phyloP scores from a whole-genome alignment of 2,113 vertebrate genomes.

The Trachemys scripta region DNA sequence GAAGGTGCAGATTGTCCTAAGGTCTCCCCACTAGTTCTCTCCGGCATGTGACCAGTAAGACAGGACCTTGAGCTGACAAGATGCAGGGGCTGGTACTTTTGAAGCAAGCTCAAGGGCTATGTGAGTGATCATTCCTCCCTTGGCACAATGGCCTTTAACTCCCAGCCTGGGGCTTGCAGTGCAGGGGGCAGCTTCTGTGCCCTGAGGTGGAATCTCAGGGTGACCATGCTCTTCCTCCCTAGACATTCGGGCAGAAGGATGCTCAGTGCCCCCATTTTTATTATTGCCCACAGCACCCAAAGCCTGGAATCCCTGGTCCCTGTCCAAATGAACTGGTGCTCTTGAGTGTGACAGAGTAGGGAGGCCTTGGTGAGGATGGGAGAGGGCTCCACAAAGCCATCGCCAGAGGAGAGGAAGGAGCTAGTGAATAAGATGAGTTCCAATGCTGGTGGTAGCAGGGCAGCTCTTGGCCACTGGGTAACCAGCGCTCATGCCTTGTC shows the following conservation, averaged over 20 bases:
- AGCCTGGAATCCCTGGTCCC: not conserved
- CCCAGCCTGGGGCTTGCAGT: not conserved
- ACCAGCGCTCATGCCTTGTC: constrained; percentile 32
- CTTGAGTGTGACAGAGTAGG: not conserved
- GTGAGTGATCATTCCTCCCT: not conserved
- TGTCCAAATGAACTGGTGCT: not conserved
- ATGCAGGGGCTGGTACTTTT: not conserved
- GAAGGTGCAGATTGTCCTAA: not conserved
- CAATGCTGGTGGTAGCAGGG: accelerated
- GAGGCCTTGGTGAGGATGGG: not conserved
- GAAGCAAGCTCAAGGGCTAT: not conserved
- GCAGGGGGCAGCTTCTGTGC: not conserved
- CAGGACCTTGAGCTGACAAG: not conserved
- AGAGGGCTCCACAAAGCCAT: not conserved
- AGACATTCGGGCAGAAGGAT: not conserved
- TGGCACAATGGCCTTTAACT: not conserved
- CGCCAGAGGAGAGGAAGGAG: no score
- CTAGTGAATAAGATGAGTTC: not conserved
- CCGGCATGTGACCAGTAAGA: not conserved
- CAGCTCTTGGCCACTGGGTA: not conserved
- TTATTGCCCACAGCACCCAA: not conserved
- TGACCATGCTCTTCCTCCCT: not conserved
- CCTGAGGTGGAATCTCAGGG: not conserved
- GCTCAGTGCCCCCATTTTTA: not conserved
- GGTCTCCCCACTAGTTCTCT: not conserved